These are phyloP conservation scores for Antrozous pallidus DNA, from an alignment of 2,797 vertebrate genomes.

Conservation along the genomic window DNA sequence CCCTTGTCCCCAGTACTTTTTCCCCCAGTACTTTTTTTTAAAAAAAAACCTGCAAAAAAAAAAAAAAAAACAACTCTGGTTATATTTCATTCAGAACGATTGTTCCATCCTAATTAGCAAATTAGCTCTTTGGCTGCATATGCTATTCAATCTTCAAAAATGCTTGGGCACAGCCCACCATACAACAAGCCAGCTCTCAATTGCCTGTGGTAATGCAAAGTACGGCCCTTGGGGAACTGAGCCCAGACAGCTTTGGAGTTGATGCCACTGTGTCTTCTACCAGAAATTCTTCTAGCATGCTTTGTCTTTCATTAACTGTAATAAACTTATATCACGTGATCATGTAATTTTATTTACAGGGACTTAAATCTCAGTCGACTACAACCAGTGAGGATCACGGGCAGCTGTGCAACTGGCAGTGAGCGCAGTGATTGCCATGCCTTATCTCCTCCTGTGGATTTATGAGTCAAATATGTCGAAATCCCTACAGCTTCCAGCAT, in stretches of 20 bases:
- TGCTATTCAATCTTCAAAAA: slow-evolving; percentile 20
- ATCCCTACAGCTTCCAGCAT: background rate
- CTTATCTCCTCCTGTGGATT: background rate
- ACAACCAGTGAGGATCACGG: background rate
- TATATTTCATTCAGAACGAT: background rate
- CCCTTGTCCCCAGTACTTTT: background rate
- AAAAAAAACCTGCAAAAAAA: background rate
- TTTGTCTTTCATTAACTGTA: background rate
- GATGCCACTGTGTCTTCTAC: background rate
- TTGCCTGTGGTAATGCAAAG: background rate
- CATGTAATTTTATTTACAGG: background rate
- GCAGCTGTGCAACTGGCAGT: background rate
- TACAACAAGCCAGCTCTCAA: background rate
- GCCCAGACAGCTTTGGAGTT: background rate
- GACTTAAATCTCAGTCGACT: background rate
- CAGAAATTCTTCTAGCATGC: background rate
- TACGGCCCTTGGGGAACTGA: background rate
- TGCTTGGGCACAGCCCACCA: background rate
- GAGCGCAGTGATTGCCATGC: background rate
- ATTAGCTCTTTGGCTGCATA: slow-evolving; percentile 35
- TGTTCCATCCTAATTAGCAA: slow-evolving; percentile 34
- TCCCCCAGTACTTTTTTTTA: background rate
- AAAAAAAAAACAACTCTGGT: background rate
- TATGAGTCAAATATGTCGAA: background rate
- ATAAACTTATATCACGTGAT: background rate